Evolutionary conservation across 2,797 vertebrate genomes (phyloP).

Genomic region (Falco concolor): DNA sequence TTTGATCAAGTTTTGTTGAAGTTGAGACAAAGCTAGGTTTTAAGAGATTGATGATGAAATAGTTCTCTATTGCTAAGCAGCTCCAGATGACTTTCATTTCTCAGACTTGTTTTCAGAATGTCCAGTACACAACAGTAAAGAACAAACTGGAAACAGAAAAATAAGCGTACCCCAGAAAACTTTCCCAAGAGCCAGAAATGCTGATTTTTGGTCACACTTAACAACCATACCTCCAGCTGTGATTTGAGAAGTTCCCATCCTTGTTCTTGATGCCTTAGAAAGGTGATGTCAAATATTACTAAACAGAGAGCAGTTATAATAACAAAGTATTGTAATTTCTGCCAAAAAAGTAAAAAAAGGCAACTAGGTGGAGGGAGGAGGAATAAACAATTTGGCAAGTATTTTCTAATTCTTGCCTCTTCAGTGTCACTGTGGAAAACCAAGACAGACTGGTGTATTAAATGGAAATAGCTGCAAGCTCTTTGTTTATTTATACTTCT

Average conservation of each 20-base stretch:
- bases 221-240: neutral
- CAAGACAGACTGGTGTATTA: neutral
- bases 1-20: slow-evolving; percentile 4
- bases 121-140: neutral
- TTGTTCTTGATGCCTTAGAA: neutral
- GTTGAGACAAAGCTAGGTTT: neutral
- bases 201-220: neutral
- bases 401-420: slow-evolving; percentile 14
- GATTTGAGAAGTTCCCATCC: neutral
- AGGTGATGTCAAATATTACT: neutral
- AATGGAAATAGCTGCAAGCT: neutral
- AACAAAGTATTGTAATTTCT: neutral
- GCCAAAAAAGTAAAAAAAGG: neutral
- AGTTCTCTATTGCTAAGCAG: neutral
- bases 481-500: slow-evolving; percentile 23
- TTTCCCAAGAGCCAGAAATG: neutral
- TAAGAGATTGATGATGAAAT: neutral
- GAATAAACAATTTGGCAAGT: neutral
- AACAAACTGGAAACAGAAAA: neutral
- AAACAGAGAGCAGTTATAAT: neutral
- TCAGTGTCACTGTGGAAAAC: neutral
- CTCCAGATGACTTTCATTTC: neutral
- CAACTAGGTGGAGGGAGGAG: fast-evolving
- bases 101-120: neutral
- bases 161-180: neutral